Percentiles rank a stretch among this genome's conserved stretches.
Evolutionary conservation across 2,797 vertebrate species (phyloP).

Genomic region (Peromyscus eremicus): DNA sequence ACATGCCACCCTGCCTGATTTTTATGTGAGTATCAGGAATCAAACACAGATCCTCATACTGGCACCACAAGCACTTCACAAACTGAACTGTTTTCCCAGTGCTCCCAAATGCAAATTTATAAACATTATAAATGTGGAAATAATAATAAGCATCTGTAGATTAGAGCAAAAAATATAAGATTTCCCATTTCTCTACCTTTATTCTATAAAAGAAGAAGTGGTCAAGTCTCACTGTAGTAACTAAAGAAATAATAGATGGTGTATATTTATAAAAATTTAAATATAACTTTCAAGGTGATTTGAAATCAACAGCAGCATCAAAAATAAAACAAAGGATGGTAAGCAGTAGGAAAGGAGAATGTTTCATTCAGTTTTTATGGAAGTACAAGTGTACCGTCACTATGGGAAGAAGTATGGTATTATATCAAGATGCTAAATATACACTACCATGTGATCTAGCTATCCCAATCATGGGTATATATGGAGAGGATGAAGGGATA

Average conservation of each 20-base stretch:
- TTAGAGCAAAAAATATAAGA: background rate
- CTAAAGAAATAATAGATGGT: background rate
- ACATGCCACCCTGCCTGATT: background rate
- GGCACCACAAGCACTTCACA: background rate
- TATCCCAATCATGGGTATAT: background rate
- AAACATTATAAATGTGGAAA: slow-evolving; percentile 30
- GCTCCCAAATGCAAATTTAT: background rate
- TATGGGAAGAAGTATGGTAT: background rate
- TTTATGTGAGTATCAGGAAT: background rate
- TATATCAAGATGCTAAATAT: background rate
- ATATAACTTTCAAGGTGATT: background rate
- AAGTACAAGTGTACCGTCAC: background rate
- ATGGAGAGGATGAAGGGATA: background rate
- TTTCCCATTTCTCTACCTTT: background rate
- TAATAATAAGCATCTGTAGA: background rate
- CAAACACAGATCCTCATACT: background rate
- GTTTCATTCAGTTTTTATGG: too few relatives aligned
- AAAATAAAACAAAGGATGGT: background rate
- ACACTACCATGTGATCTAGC: too few relatives aligned
- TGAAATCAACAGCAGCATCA: background rate
- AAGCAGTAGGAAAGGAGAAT: background rate
- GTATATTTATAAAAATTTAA: background rate
- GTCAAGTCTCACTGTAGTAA: background rate
- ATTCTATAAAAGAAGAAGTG: background rate
- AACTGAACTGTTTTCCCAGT: background rate